Evolutionary conservation across 1,140 invertebrate species (phyloP).

Genomic region (Neotoxoptera formosana): DNA sequence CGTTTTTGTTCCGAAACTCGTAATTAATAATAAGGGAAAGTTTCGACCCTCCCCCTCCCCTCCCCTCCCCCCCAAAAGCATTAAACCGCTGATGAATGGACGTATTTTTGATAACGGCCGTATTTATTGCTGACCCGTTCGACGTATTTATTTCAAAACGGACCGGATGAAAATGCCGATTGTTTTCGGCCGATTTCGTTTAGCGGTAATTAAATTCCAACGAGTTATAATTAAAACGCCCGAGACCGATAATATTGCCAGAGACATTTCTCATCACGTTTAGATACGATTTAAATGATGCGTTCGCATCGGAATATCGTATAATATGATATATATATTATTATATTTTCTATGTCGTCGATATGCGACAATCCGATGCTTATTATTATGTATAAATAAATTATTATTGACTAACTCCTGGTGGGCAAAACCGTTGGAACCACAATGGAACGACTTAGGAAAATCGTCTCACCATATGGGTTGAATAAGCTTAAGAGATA

Average conservation of each 20-base stretch:
- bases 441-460: not conserved
- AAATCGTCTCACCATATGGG: not conserved
- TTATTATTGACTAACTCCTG: not conserved
- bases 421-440: not conserved
- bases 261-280: not conserved
- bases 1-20: slow-evolving; percentile 31
- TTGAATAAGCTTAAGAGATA: not conserved
- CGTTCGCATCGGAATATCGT: not conserved
- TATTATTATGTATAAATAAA: not conserved
- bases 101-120: not conserved
- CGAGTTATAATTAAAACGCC: not conserved
- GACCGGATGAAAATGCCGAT: not conserved
- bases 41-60: too few species aligned
- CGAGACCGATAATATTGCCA: not conserved
- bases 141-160: not conserved
- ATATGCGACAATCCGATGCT: too few species aligned
- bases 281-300: not conserved
- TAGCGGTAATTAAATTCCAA: not conserved
- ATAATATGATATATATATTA: not conserved
- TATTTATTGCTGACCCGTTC: not conserved
- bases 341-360: not conserved
- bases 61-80: too few species aligned
- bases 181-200: not conserved
- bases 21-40: slow-evolving; percentile 21
- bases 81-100: slow-evolving; percentile 15